A percentile compares a stretch with the other conserved stretches of the same genome.
phyloP scores from a whole-genome alignment of 2,797 vertebrate species.

The Mus spretus region DNA sequence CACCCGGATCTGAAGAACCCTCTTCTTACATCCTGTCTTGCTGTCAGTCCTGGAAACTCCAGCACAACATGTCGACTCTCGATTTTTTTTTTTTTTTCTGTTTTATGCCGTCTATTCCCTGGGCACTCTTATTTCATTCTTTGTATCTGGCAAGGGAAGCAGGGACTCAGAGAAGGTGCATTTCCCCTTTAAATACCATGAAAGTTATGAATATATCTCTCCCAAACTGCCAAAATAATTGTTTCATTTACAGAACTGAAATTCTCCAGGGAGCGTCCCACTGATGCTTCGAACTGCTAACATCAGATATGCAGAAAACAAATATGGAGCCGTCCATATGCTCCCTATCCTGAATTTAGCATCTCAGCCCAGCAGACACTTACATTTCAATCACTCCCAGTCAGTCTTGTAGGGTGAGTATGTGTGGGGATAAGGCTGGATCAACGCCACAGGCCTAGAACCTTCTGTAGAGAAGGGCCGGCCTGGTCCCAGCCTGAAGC shows the following conservation, averaged over 20 bases:
- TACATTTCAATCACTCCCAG: constrained; percentile 79
- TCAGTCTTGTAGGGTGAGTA: constrained; percentile 65
- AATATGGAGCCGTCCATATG: constrained; percentile 82
- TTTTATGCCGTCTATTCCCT: constrained; percentile 64
- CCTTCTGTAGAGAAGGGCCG: constrained; percentile 56
- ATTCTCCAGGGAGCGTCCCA: constrained; percentile 82
- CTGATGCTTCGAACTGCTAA: constrained; percentile 83
- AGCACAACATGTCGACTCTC: constrained; percentile 27
- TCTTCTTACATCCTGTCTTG: neutral
- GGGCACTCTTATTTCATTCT: constrained; percentile 73
- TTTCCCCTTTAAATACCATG: constrained; percentile 85
- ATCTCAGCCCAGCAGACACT: constrained; percentile 80
- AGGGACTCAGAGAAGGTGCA: constrained; percentile 74
- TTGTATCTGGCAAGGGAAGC: constrained; percentile 75
- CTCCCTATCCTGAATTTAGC: constrained; percentile 82
- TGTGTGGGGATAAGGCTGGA: constrained; percentile 67
- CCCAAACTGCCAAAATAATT: constrained; percentile 86
- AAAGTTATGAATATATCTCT: constrained; percentile 85
- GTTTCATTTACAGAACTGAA: constrained; percentile 85
- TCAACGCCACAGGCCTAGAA: constrained; percentile 9
- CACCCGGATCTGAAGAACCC: neutral
- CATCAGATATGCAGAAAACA: constrained; percentile 85
- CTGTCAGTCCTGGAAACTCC: constrained; percentile 61
- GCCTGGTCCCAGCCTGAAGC: constrained; percentile 48
- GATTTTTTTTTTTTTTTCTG: constrained; percentile 41